Base-by-base conservation (phyloP, 2,113 vertebrate species). In the Ranitomeya imitator region DNA sequence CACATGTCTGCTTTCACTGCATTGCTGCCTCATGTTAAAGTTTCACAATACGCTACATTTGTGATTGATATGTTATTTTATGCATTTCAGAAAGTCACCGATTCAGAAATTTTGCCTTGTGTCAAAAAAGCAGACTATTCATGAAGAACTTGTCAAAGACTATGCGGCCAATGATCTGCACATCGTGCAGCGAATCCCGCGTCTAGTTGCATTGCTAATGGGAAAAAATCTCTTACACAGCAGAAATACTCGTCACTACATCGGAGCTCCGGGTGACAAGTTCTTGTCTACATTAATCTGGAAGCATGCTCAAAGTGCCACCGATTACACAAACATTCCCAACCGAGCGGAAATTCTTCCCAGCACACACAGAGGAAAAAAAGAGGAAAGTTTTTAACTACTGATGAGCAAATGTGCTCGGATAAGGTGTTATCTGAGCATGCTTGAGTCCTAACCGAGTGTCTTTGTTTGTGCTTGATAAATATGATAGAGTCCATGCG, bases 1-100 rank as follows among this genome's bases (percentile, higher is more conserved):
- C 4, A 5, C 31, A 51, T 9, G 45, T 18, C 37, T 74, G 71
- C 31, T 18, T 18, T 74, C 9, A 45, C 1, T 8, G 5, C 15
- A 45, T 18, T 45, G 71, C 15, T 2, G 51, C 76, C 19, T n/a
- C 45, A 78, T 12, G 26, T 54, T 21, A 11, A 52, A 19, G 74
- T 21, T 51, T 52, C 45, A 18, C 16, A 51, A 51, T 76, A 52
- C 73, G 18, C 73, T 76, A 9, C 18, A 19, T 52, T 21, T 11
- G 18, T 76, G 73, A 76, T 76, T 51, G 73, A 76, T 52, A 51
- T 76, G 73, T 76, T 45, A 76, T 76, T 45, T 21, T 52, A 76
- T 52, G 19, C 37, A 76, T 76, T 21, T 76, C 73, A 76, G 2
- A 76, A 76, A 76, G 16, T 51, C 37, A 76, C 37, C 4, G 73